Conservation (phyloP, 2,888 invertebrate species). For the Minunthozetes semirufus region DNA sequence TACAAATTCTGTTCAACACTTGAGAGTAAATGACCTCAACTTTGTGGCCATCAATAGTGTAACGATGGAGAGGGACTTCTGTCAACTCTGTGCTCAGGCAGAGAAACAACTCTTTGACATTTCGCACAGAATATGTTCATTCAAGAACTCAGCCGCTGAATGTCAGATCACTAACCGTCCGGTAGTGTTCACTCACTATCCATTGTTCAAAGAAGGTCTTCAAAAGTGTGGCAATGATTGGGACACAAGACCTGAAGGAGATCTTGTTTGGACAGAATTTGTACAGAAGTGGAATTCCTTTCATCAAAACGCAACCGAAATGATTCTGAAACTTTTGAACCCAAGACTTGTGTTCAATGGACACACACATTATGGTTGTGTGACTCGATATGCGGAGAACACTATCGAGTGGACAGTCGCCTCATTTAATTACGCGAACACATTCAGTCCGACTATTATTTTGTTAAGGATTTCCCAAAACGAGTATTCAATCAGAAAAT, state of each 20-base stretch:
- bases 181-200: not conserved
- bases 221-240: not conserved
- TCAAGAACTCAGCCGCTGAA: too few relatives aligned
- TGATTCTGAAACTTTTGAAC: not conserved
- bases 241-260: not conserved
- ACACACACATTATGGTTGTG: conserved; percentile 10
- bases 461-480: not conserved
- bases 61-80: not conserved
- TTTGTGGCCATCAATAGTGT: not conserved
- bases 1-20: not conserved
- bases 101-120: not conserved
- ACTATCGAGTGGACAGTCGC: not conserved
- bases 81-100: not conserved
- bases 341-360: not conserved
- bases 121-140: not conserved
- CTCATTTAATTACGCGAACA: conserved; percentile 6
- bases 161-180: not conserved
- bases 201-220: not conserved
- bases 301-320: not conserved
- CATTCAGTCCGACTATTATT: not conserved
- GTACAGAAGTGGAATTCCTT: not conserved
- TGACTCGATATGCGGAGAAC: not conserved
- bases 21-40: not conserved
- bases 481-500: not conserved
- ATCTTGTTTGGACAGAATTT: not conserved